Evolutionary conservation across 2,797 vertebrate genomes (phyloP), one percentile per base, ranked within the genome.

Genomic region (Peromyscus melanophrys): DNA sequence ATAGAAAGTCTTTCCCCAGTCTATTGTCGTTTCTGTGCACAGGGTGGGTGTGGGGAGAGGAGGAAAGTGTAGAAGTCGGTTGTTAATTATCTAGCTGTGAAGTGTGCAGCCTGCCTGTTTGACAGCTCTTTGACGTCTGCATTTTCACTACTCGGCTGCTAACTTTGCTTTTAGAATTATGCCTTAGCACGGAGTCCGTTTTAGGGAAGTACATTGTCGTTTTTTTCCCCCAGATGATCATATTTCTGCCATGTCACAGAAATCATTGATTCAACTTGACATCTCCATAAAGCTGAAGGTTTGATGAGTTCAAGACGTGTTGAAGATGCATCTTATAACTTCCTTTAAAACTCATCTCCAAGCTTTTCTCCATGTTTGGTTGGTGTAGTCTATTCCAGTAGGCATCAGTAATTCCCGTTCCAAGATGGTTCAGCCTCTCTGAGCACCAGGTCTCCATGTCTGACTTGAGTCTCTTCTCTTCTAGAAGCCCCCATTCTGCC

Each of bases 171-270:
- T 90, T 85, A 78, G 46, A 29, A 19, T 85, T 84, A 31, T 4
- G 57, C 57, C n/a, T 49, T 94, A 90, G 59, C 55, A 82, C 27
- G 25, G 5, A 75, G 46, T 81, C 63, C 34, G 84, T 84, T 95
- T 97, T 81, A 82, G 80, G 71, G 57, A 43, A 90, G 37, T 49
- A 75, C 25, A 31, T 23, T 13, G 25, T n/a, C 57, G 17, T 40
- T 83, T 83, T 21, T 55, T 86, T 14, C 88, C 85, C 91, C 65
- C 17, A 55, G 81, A 84, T 92, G 13, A 17, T 92, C 4, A 13
- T 31, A 27, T 80, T 73, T 90, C 52, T 95, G 80, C 84, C 31
- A 21, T 10, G 19, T 96, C 71, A 95, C 37, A 87, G 80, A 95
- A 77, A 57, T 57, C 29, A 77, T 77, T 80, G 71, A 61, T 63